Base-by-base conservation (phyloP, 2,113 vertebrate genomes). In the Festucalex cinctus region DNA sequence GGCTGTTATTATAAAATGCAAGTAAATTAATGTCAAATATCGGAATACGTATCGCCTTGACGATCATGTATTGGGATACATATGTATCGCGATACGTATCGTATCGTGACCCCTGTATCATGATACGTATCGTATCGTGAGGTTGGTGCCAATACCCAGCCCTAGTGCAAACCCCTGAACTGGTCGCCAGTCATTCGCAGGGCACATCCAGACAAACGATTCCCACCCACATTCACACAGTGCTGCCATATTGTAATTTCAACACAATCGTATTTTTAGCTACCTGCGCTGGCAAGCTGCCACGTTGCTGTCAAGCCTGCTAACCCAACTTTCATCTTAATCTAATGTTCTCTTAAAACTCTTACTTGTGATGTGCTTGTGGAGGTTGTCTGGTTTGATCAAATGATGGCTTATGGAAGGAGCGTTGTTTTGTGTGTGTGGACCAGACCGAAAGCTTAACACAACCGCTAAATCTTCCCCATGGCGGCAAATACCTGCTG, bases 401-500 rank as follows among this genome's bases (percentile, higher is more conserved):
- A 84, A 75, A 85, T 71, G 71, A 66, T 37, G 37, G 46, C 69
- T 63, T 49, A 48, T 49, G 46, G 53, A 57, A 13, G 64, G 39
- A 39, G 39, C 14, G 24, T n/a, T 26, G 57, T 58, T 63, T 19
- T 63, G 66, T 70, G 53, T 63, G 75, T 44, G 65, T 63, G 13
- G 63, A 71, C 71, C 64, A 70, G 75, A 82, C 77, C 44, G 72
- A 79, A 80, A 75, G 74, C 80, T 78, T 86, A 78, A 80, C 73
- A 83, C 65, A 32, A 1, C 48, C 56, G 73, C 74, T 89, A 79
- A 86, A 86, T 84, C 84, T 78, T 68, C 72, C 84, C 81, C 73
- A 82, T 85, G 82, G 84, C 83, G 79, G 78, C 56, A 13, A 76
- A 67, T 85, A 86, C 82, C 79, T 85, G 79, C 79, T 79, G 77